Evolutionary conservation across 1,140 invertebrate species (phyloP), one percentile per base, ranked within the genome.

Genomic region (Bradysia coprophila): DNA sequence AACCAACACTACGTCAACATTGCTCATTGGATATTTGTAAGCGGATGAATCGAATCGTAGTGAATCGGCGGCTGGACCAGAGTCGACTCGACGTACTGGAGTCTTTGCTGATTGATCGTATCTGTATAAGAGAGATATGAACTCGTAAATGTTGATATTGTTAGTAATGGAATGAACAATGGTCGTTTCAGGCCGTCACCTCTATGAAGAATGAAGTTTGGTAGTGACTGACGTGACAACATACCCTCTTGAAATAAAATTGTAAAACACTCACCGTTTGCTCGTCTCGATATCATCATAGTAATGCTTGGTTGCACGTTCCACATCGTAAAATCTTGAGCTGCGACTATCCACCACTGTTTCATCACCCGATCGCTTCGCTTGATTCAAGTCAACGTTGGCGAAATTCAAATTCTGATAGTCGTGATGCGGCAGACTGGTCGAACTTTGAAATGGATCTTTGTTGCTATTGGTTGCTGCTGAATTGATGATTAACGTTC

Each of bases 401-500:
- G 13, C 34, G 15, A 15, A n/a, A 8, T n/a, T 37, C 6, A 37
- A 19, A 19, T 37, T 37, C 13, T 28, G 24, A 22, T 23, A 40
- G 23, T 40, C 21, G 13, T 22, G 18, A 21, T 40, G n/a, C 21
- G 9, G 16, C 19, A n/a, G 21, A 22, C 19, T 40, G 4, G 13
- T 18, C 19, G 37, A 21, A 21, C 9, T 13, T 18, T 10, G 39
- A 23, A 4, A n/a, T 19, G 13, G 11, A 13, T 21, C 21, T 13
- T 28, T 22, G 13, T 21, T n/a, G 22, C 42, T 37, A 21, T 23
- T 37, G 23, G n/a, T 43, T 8, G 10, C 24, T 13, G 18, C 21
- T 10, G 42, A 38, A 10, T 21, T 38, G 28, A 37, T 38, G 34
- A 43, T 43, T 20, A 43, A 13, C 5, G 13, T 38, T 28, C 42